These are phyloP conservation scores for Heliconius nattereri DNA, from an alignment of 1,140 invertebrate genomes.

Conservation along the genomic window DNA sequence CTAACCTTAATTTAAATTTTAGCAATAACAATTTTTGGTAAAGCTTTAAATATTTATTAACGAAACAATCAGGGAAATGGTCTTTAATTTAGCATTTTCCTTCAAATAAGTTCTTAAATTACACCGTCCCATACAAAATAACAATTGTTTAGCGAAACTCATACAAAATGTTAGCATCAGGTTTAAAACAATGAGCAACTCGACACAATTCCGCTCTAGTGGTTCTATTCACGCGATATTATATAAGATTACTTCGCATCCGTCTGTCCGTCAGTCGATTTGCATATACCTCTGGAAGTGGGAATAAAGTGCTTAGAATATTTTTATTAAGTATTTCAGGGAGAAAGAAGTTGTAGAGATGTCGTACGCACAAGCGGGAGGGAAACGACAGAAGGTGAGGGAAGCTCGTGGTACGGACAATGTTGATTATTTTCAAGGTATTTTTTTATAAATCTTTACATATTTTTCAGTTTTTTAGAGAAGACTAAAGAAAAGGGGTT, in stretches of 20 bases:
- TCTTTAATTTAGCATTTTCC: too few species aligned
- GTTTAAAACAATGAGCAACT: constrained; percentile 53
- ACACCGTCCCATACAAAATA: background rate
- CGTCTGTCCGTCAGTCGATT: constrained; percentile 20
- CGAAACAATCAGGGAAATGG: too few species aligned
- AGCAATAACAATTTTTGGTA: too few species aligned
- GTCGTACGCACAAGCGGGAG: constrained; percentile 62
- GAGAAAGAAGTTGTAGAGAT: constrained; percentile 17
- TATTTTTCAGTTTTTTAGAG: background rate
- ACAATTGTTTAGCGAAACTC: constrained; percentile 14
- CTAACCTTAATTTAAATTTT: too few species aligned
- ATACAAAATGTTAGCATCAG: constrained; percentile 18
- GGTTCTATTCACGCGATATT: constrained; percentile 58
- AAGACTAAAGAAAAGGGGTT: too few species aligned
- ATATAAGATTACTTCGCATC: constrained; percentile 51
- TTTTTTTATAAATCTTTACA: background rate
- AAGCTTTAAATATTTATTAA: too few species aligned
- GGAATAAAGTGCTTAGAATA: background rate
- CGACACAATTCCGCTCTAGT: constrained; percentile 48
- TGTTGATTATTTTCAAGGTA: constrained; percentile 77
- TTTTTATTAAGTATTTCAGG: background rate
- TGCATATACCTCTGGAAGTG: background rate
- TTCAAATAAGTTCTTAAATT: too few species aligned
- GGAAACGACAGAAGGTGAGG: constrained; percentile 70
- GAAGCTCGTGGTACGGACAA: constrained; percentile 54